Percentiles rank a stretch among this genome's conserved stretches.
Evolutionary conservation across 2,113 vertebrate genomes (phyloP).

Genomic region (Hipposideros armiger): DNA sequence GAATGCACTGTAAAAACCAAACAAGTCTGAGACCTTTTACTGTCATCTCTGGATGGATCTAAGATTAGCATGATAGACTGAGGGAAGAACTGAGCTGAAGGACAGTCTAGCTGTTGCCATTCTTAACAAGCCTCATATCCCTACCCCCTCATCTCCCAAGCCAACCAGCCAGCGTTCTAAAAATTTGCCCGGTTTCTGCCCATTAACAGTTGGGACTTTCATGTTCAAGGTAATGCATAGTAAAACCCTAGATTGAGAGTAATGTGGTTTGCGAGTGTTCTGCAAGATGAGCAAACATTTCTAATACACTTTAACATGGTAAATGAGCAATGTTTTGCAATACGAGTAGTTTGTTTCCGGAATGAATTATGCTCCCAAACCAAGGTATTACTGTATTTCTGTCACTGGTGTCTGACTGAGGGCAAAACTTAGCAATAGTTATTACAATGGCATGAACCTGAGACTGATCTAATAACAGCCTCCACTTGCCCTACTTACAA

Average conservation of each 20-base stretch:
- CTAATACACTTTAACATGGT: no score
- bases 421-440: background rate
- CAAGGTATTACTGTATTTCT: background rate
- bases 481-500: background rate
- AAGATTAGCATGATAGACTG: conserved; percentile 19
- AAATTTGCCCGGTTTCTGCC: background rate
- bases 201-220: background rate
- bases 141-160: background rate
- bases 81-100: background rate
- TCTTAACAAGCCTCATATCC: background rate
- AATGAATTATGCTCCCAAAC: no score
- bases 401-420: background rate
- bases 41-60: background rate
- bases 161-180: background rate
- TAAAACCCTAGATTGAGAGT: no score
- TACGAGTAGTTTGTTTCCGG: no score
- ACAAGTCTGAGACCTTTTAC: background rate
- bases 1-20: background rate
- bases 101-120: background rate
- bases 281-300: no score
- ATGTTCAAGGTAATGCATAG: background rate
- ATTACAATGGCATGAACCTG: background rate
- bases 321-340: no score
- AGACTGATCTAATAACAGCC: background rate
- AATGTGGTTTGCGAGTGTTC: no score